phyloP scores from a whole-genome alignment of 2,113 vertebrate species.

The Hymenochirus boettgeri region DNA sequence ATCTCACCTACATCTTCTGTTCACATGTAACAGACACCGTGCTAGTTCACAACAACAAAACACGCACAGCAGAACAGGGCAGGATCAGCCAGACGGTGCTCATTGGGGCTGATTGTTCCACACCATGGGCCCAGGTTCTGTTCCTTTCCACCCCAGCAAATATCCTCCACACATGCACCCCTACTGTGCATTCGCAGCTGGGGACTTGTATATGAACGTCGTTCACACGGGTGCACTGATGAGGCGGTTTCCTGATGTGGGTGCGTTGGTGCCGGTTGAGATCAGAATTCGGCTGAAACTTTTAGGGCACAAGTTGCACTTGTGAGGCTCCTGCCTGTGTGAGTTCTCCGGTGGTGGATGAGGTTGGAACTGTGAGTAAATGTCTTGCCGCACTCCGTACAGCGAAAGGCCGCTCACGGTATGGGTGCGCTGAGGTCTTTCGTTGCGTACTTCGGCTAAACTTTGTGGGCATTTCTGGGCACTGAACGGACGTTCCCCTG shows the following conservation, averaged over 20 bases:
- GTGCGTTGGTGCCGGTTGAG: constrained; percentile 38
- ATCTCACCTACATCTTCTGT: no score
- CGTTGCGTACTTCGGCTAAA: constrained; percentile 27
- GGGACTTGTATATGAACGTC: constrained; percentile 35
- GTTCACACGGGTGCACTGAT: constrained; percentile 30
- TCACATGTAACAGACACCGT: no score
- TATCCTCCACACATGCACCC: constrained; percentile 26
- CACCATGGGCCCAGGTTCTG: not conserved
- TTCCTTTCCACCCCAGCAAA: constrained; percentile 6
- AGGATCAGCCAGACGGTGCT: no score
- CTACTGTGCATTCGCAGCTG: constrained; percentile 29
- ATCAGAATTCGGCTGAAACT: constrained; percentile 40
- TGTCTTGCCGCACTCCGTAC: constrained; percentile 32
- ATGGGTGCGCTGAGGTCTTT: constrained; percentile 35
- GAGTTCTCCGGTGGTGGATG: constrained; percentile 33
- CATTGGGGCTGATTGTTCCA: not conserved
- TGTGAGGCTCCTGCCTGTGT: constrained; percentile 25
- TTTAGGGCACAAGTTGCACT: constrained; percentile 24
- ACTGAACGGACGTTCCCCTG: constrained; percentile 26
- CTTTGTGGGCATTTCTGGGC: constrained; percentile 27
- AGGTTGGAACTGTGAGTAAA: constrained; percentile 35
- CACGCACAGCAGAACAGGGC: no score
- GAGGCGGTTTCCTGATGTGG: constrained; percentile 35
- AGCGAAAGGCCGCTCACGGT: constrained; percentile 28
- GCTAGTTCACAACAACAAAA: no score